These are phyloP conservation scores for Listronotus oregonensis DNA, from an alignment of 1,140 invertebrate species.

Conservation along the genomic window DNA sequence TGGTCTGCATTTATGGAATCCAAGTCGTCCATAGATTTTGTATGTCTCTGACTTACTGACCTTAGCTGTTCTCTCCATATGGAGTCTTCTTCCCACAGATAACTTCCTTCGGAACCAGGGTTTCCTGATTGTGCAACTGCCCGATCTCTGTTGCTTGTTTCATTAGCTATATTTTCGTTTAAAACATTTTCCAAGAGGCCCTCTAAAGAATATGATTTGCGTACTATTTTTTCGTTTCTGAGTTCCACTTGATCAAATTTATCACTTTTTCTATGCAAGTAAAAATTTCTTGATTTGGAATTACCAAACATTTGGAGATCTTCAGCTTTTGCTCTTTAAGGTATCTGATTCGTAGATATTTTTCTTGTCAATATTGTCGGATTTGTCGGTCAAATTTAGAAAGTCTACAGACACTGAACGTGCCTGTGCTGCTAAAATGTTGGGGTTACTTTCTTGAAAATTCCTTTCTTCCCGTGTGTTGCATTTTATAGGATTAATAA, in stretches of 20 bases:
- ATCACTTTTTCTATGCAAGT: constrained; percentile 57
- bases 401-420: constrained; percentile 70
- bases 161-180: constrained; percentile 48
- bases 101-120: constrained; percentile 59
- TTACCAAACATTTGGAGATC: constrained; percentile 55
- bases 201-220: constrained; percentile 65
- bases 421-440: constrained; percentile 64
- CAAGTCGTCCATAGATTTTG: constrained; percentile 78
- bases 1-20: constrained; percentile 60
- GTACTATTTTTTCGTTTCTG: constrained; percentile 38
- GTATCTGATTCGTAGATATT: constrained; percentile 77
- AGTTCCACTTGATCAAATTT: constrained; percentile 47
- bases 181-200: constrained; percentile 65
- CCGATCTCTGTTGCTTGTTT: constrained; percentile 6
- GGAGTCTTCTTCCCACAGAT: constrained; percentile 82
- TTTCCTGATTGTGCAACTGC: constrained; percentile 12
- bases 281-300: constrained; percentile 59
- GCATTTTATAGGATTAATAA: constrained; percentile 75
- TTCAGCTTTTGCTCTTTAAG: constrained; percentile 63
- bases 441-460: constrained; percentile 52
- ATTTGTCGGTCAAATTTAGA: constrained; percentile 68
- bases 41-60: constrained; percentile 77
- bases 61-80: constrained; percentile 80
- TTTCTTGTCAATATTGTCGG: constrained; percentile 72
- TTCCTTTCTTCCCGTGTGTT: constrained; percentile 42